Conservation (phyloP, 2,113 vertebrate genomes). For the Melanerpes aurifrons region DNA sequence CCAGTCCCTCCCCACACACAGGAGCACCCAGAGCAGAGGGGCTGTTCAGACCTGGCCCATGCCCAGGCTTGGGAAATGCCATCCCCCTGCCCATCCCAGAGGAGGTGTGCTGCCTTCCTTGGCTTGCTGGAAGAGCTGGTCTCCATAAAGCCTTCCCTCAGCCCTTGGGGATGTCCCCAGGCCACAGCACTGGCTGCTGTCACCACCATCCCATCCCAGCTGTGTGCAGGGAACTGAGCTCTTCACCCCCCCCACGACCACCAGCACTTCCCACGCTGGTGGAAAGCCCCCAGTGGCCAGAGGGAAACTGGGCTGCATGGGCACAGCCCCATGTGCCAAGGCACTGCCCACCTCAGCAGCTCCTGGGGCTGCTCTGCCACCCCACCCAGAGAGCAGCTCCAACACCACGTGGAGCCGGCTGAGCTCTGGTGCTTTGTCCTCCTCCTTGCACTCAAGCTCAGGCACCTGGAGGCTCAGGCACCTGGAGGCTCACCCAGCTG, state of each 20-base stretch:
- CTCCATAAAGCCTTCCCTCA: background rate
- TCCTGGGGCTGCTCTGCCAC: background rate
- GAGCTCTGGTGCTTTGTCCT: background rate
- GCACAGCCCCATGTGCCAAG: fast-evolving
- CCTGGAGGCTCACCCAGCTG: background rate
- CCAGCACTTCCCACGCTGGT: background rate
- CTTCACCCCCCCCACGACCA: background rate
- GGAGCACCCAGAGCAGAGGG: background rate
- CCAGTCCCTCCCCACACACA: fast-evolving
- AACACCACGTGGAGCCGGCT: fast-evolving
- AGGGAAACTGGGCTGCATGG: fast-evolving
- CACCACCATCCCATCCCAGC: background rate
- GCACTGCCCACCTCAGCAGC: background rate
- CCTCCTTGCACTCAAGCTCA: background rate
- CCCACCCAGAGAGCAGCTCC: background rate
- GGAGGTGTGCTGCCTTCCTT: fast-evolving
- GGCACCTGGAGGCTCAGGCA: background rate
- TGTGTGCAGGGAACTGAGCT: background rate
- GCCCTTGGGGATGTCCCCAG: background rate
- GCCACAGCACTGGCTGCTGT: fast-evolving
- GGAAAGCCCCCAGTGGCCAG: too few species aligned
- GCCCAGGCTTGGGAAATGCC: background rate
- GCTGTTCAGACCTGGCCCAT: background rate
- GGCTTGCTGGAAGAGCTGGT: background rate
- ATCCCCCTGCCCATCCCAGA: background rate